Conservation (phyloP, 2,113 vertebrate species). For the Camelus bactrianus region DNA sequence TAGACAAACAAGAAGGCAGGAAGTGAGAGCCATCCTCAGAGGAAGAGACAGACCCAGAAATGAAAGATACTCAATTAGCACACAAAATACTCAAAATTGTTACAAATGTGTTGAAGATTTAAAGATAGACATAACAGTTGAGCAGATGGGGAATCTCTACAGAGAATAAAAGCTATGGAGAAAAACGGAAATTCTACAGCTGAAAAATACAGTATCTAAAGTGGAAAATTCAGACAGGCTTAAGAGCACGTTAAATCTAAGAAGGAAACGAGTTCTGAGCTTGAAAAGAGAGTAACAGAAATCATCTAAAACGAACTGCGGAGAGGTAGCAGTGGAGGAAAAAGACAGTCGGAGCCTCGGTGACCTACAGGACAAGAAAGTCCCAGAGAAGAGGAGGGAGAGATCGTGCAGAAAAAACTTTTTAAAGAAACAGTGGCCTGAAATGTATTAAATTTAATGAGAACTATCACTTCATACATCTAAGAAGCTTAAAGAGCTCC, state of each 20-base stretch:
- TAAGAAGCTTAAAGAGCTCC: not conserved
- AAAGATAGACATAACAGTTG: not conserved
- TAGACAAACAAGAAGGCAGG: not conserved
- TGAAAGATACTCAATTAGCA: not conserved
- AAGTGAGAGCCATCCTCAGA: not conserved
- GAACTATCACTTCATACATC: not conserved
- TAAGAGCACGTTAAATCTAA: not conserved
- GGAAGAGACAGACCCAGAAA: not conserved
- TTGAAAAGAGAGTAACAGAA: not conserved
- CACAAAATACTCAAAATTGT: not conserved
- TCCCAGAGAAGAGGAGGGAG: not conserved
- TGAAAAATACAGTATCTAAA: not conserved
- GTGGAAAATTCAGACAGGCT: not conserved
- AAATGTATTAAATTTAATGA: not conserved
- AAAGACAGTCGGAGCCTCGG: not conserved
- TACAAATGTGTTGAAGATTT: not conserved
- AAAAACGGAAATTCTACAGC: not conserved
- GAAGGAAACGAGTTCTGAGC: too few relatives aligned
- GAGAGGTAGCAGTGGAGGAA: not conserved
- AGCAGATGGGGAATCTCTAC: not conserved
- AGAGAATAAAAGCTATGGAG: not conserved
- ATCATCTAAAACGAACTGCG: not conserved
- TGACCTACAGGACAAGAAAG: not conserved
- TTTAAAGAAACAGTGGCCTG: not conserved
- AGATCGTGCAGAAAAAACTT: not conserved